Conservation (phyloP, 2,113 vertebrate species). For the Sapajus apella region DNA sequence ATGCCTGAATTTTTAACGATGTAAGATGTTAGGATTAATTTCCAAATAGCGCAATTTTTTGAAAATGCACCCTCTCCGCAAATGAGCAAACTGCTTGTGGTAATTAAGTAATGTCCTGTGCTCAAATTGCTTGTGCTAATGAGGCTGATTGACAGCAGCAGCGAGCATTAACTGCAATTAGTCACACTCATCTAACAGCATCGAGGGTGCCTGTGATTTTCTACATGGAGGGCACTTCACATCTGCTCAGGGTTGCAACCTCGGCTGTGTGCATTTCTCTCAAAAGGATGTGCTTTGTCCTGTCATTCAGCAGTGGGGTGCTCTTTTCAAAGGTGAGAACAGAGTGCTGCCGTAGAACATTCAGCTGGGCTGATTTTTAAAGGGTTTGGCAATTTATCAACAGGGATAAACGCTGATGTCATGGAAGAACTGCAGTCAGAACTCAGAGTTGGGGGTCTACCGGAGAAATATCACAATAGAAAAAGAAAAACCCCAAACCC, state of each 20-base stretch:
- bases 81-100: conserved; percentile 79
- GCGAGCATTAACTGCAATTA: conserved; percentile 79
- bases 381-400: not conserved
- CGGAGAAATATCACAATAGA: accelerated
- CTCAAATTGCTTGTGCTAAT: conserved; percentile 81
- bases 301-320: not conserved
- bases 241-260: conserved; percentile 72
- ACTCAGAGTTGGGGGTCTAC: not conserved
- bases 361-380: too few species aligned
- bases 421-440: not conserved
- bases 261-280: not conserved
- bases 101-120: conserved; percentile 82
- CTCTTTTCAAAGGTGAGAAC: not conserved
- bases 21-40: conserved; percentile 77
- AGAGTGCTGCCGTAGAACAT: accelerated
- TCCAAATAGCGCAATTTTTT: conserved; percentile 70
- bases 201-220: conserved; percentile 76
- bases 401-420: accelerated
- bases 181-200: conserved; percentile 49
- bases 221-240: conserved; percentile 56
- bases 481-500: not conserved
- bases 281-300: not conserved
- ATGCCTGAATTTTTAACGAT: conserved; percentile 67
- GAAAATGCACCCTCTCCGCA: conserved; percentile 67
- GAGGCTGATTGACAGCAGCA: conserved; percentile 83